Evolutionary conservation across 2,113 vertebrate genomes (phyloP), one percentile per base, ranked within the genome.

Genomic region (Turdus rufiventris): DNA sequence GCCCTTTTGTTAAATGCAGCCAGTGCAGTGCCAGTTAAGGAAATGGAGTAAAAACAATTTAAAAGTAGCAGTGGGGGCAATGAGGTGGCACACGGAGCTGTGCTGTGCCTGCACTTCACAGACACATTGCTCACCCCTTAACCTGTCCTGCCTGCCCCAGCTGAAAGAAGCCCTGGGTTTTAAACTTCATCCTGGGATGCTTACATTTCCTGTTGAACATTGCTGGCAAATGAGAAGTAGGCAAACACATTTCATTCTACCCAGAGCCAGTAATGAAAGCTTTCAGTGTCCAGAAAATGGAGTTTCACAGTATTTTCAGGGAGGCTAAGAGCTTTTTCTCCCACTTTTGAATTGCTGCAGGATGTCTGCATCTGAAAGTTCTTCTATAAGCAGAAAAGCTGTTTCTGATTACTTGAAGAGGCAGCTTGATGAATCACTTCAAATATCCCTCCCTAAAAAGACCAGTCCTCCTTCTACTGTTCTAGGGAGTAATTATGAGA

Each of bases 11-110:
- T 54, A 67, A 75, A 79, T 60, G 58, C 53, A 65, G 14, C 51
- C 76, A 63, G 12, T 29, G 73, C 36, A 34, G 40, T 60, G 53
- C 65, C 68, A 67, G 51, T 71, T 75, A 48, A 79, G 65, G 53
- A 92, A 92, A 85, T 50, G 53, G 53, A 83, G 36, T 83, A 65
- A 93, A 94, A 94, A n/a, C 53, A 58, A 34, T 79, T 88, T 79
- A 66, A 70, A 85, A 43, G 29, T 15, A 43, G 34, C 2, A 2
- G 34, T 36, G 42, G 26, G 45, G 34, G 23, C 43, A 54, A 19
- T 36, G 77, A 78, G 48, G 21, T 72, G 61, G 61, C 87, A 47
- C 17, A 11, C 0, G 0, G 43, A 71, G 34, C 38, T 1, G 1
- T 67, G 38, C 58, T 3, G 8, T 91, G 93, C 36, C 29, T 71